A percentile compares a stretch with the other conserved stretches of the same genome.
These are phyloP conservation scores for Aurelia sp. DNA, from an alignment of 30 jellyfish, hydroid and myxozoan species.

Conservation along the genomic window DNA sequence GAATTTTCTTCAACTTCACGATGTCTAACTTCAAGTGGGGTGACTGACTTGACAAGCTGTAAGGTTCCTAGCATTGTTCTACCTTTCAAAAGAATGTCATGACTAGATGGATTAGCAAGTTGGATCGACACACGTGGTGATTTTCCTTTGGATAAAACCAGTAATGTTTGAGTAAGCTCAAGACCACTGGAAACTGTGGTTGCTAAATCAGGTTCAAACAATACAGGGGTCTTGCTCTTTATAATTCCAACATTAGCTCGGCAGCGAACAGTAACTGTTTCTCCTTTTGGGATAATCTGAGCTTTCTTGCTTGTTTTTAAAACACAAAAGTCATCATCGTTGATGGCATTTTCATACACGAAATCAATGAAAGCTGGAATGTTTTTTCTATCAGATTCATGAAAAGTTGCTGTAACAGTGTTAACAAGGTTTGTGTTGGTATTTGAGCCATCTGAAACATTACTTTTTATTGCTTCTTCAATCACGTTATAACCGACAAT, in stretches of 20 bases:
- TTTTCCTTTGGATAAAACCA: conserved; percentile 3
- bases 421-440: background rate
- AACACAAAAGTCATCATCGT: conserved; percentile 28
- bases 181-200: background rate
- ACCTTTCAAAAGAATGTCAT: background rate
- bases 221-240: background rate
- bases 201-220: background rate
- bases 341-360: conserved; percentile 22
- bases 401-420: conserved; percentile 16
- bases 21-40: conserved; percentile 7
- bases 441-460: background rate
- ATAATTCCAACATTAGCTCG: background rate
- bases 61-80: conserved; percentile 13
- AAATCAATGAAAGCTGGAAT: conserved; percentile 32
- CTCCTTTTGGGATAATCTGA: conserved; percentile 23
- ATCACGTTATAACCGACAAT: background rate
- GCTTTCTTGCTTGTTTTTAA: conserved; percentile 20
- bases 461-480: too few relatives aligned
- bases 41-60: conserved; percentile 13
- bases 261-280: conserved; percentile 6
- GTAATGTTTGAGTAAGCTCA: conserved; percentile 12
- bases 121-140: conserved; percentile 5
- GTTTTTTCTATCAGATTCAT: background rate
- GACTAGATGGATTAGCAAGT: background rate
- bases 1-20: background rate